phyloP scores from a whole-genome alignment of 2,888 invertebrate genomes.

The Hypsopygia costalis region DNA sequence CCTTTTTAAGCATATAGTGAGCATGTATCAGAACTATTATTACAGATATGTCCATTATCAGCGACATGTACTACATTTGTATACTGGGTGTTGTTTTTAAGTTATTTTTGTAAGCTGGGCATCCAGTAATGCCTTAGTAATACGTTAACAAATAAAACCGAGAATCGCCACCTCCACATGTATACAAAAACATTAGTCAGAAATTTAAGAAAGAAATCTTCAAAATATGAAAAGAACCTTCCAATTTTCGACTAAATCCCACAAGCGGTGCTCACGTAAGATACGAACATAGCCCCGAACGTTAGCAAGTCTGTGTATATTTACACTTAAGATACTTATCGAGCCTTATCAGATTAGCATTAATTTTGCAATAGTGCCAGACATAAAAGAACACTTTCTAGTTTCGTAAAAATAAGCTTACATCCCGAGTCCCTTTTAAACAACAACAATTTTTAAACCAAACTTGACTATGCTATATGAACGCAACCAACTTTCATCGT shows the following conservation, averaged over 20 bases:
- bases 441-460: conserved; percentile 27
- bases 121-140: too few species aligned
- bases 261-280: conserved; percentile 3
- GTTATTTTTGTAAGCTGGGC: too few species aligned
- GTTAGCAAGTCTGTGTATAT: conserved; percentile 59
- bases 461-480: conserved; percentile 9
- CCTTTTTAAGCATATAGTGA: too few species aligned
- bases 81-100: too few species aligned
- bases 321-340: conserved; percentile 72
- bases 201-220: conserved; percentile 3
- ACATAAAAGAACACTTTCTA: conserved; percentile 55
- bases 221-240: conserved; percentile 10
- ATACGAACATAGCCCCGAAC: conserved; percentile 21
- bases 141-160: background rate
- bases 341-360: conserved; percentile 52
- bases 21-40: too few species aligned
- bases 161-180: background rate
- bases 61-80: too few species aligned
- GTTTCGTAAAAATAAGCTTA: conserved; percentile 42
- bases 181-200: background rate
- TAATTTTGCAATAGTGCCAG: conserved; percentile 54
- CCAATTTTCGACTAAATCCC: conserved; percentile 7
- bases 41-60: too few species aligned
- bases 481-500: conserved; percentile 1
- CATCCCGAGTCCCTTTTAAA: conserved; percentile 25